These are phyloP conservation scores for Crotalus tigris DNA, from an alignment of 2,113 vertebrate genomes.

Conservation along the genomic window DNA sequence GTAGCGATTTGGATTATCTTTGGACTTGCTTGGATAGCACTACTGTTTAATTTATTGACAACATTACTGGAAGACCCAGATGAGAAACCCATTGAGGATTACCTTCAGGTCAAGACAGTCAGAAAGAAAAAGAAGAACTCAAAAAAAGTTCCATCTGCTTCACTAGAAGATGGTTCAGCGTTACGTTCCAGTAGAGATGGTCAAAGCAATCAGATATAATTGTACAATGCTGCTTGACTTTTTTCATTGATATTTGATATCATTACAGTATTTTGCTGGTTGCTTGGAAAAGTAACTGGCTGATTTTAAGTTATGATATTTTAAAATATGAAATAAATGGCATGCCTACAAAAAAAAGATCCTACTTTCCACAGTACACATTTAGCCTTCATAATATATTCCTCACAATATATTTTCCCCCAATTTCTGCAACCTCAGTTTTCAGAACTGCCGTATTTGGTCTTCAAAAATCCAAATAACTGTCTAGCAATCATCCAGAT, in stretches of 20 bases:
- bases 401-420: neutral
- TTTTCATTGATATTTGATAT: neutral
- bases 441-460: neutral
- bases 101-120: constrained; percentile 47
- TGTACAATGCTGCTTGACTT: neutral
- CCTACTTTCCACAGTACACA: neutral
- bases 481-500: neutral
- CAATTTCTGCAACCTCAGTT: neutral
- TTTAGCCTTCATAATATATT: neutral
- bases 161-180: constrained; percentile 30
- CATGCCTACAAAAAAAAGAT: neutral
- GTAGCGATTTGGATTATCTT: constrained; percentile 68
- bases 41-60: constrained; percentile 70
- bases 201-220: constrained; percentile 6
- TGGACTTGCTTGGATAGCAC: constrained; percentile 68
- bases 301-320: neutral
- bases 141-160: constrained; percentile 21
- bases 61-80: constrained; percentile 60
- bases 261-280: neutral
- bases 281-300: neutral
- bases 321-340: neutral
- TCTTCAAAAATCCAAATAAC: neutral
- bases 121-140: constrained; percentile 31
- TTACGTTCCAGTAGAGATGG: constrained; percentile 12
- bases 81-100: constrained; percentile 62